Percentiles rank a stretch among this genome's conserved stretches.
Conservation (phyloP, 2,888 invertebrate genomes). For the Lamproptera curius region DNA sequence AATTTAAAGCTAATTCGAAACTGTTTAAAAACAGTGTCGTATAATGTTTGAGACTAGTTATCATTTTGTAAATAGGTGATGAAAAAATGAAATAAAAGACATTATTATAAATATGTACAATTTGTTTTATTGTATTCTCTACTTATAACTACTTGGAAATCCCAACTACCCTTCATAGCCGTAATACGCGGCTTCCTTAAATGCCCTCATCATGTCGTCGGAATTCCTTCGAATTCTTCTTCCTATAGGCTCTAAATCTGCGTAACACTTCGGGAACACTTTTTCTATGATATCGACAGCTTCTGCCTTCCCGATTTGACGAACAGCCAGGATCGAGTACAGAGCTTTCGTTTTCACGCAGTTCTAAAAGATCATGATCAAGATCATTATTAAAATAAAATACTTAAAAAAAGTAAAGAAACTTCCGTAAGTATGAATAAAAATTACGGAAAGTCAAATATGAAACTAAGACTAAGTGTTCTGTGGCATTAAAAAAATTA, state of each 20-base stretch:
- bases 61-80: conserved; percentile 48
- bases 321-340: conserved; percentile 88
- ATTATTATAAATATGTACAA: conserved; percentile 65
- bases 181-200: conserved; percentile 85
- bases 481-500: no score
- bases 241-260: conserved; percentile 95
- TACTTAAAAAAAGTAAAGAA: no score
- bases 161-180: conserved; percentile 81
- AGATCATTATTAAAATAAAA: no score
- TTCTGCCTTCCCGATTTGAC: conserved; percentile 83
- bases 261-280: conserved; percentile 94
- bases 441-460: no score
- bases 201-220: conserved; percentile 85
- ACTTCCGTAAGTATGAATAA: no score
- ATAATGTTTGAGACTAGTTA: conserved; percentile 46
- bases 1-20: conserved; percentile 8
- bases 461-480: no score
- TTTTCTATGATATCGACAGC: conserved; percentile 88
- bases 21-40: conserved; percentile 51
- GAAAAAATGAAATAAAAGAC: conserved; percentile 73
- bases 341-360: conserved; percentile 95
- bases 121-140: conserved; percentile 46
- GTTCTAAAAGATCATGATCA: conserved; percentile 68
- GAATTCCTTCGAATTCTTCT: conserved; percentile 86
- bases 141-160: conserved; percentile 18